Evolutionary conservation across 2,113 vertebrate species (phyloP).

Genomic region (Struthidea cinerea): DNA sequence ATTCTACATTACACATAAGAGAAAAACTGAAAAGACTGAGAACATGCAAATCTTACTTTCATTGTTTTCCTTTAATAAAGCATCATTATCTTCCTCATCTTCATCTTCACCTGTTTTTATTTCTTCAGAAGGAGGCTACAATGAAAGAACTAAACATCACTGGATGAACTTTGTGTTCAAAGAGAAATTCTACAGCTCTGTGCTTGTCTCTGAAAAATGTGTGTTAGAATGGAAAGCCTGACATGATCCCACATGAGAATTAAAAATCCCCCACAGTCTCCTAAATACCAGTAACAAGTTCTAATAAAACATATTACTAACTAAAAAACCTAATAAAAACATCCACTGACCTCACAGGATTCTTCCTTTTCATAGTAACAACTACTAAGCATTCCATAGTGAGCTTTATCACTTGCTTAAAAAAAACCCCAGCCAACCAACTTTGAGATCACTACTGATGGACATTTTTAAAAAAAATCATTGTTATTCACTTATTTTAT

Average conservation of each 20-base stretch:
- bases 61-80: constrained; percentile 94
- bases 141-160: constrained; percentile 58
- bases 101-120: constrained; percentile 98
- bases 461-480: background rate
- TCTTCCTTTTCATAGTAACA: background rate
- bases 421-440: background rate
- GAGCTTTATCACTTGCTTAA: background rate
- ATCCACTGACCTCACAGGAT: background rate
- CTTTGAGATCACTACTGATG: background rate
- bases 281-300: background rate
- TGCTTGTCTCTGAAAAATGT: background rate
- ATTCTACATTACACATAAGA: background rate
- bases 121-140: constrained; percentile 94
- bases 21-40: constrained; percentile 12
- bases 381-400: background rate
- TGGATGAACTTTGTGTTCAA: background rate
- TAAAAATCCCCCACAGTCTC: background rate
- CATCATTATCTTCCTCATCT: constrained; percentile 96
- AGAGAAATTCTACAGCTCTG: background rate
- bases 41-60: constrained; percentile 86
- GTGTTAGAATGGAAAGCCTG: background rate
- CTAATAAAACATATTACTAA: background rate
- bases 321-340: background rate
- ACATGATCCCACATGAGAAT: background rate
- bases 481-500: background rate